These are phyloP conservation scores for Thumatha senex DNA, from an alignment of 2,888 invertebrate genomes.

Conservation along the genomic window DNA sequence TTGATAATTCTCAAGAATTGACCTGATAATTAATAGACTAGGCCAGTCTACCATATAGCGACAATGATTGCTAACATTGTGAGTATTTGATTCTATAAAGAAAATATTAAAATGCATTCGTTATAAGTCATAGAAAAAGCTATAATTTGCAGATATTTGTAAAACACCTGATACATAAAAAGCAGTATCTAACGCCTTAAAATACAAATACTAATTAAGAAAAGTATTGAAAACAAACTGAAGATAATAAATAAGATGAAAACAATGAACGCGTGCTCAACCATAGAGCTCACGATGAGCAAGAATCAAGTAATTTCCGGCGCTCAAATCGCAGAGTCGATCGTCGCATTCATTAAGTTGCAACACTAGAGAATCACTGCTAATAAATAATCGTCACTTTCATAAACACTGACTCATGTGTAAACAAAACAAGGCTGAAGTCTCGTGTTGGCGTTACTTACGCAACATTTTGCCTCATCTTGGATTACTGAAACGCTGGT, in stretches of 20 bases:
- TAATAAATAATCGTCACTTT: constrained; percentile 78
- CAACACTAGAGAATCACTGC: constrained; percentile 69
- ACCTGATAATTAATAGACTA: too few relatives aligned
- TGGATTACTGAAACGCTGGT: constrained; percentile 51
- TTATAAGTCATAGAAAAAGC: too few relatives aligned
- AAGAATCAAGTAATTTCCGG: constrained; percentile 75
- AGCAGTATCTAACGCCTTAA: too few relatives aligned
- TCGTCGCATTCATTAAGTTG: constrained; percentile 41
- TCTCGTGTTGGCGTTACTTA: constrained; percentile 59
- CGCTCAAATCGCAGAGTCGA: constrained; percentile 40
- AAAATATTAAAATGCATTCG: too few relatives aligned
- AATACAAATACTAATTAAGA: constrained; percentile 19
- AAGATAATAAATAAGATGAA: constrained; percentile 34
- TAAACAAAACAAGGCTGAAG: constrained; percentile 53
- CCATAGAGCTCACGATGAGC: constrained; percentile 57
- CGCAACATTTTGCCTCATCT: constrained; percentile 54
- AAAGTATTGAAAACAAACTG: constrained; percentile 14
- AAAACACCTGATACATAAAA: too few relatives aligned
- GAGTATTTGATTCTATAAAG: too few relatives aligned
- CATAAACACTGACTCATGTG: constrained; percentile 69
- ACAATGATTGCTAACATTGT: background rate
- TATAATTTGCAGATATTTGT: too few relatives aligned
- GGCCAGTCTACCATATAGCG: too few relatives aligned
- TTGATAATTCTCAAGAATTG: too few relatives aligned
- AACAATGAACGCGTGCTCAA: constrained; percentile 52